A percentile compares a stretch with the other conserved stretches of the same genome.
phyloP scores from a whole-genome alignment of 2,888 invertebrate genomes.

The Melanostoma scalare region DNA sequence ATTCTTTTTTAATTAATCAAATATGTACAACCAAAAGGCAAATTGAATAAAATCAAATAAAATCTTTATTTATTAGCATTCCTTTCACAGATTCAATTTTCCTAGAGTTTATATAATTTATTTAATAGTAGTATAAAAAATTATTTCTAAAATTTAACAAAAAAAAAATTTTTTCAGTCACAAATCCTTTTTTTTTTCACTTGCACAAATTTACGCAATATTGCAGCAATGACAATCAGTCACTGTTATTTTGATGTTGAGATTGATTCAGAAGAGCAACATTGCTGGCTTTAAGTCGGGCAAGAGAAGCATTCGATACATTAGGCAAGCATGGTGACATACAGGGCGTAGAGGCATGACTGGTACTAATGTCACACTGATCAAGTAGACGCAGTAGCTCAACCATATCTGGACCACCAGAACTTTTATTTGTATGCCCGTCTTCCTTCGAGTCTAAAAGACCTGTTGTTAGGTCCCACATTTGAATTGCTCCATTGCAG shows the following conservation, averaged over 20 bases:
- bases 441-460: constrained; percentile 88
- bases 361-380: constrained; percentile 95
- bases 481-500: constrained; percentile 95
- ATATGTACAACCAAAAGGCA: constrained; percentile 21
- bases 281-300: constrained; percentile 84
- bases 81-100: constrained; percentile 67
- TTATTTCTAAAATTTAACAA: constrained; percentile 55
- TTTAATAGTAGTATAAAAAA: constrained; percentile 60
- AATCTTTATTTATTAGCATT: constrained; percentile 53
- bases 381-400: constrained; percentile 95
- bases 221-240: constrained; percentile 62
- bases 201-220: constrained; percentile 64
- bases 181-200: constrained; percentile 29
- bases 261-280: constrained; percentile 85
- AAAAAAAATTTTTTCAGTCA: constrained; percentile 43
- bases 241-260: constrained; percentile 74
- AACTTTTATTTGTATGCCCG: constrained; percentile 86
- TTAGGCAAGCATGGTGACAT: constrained; percentile 87
- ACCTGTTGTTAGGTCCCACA: constrained; percentile 99
- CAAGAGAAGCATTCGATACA: constrained; percentile 83
- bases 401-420: constrained; percentile 95
- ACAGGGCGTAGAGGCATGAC: constrained; percentile 88
- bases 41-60: constrained; percentile 19
- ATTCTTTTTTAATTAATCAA: too few species aligned
- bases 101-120: constrained; percentile 57